Evolutionary conservation across 2,113 vertebrate genomes (phyloP).

Genomic region (Typhlomys cinereus): DNA sequence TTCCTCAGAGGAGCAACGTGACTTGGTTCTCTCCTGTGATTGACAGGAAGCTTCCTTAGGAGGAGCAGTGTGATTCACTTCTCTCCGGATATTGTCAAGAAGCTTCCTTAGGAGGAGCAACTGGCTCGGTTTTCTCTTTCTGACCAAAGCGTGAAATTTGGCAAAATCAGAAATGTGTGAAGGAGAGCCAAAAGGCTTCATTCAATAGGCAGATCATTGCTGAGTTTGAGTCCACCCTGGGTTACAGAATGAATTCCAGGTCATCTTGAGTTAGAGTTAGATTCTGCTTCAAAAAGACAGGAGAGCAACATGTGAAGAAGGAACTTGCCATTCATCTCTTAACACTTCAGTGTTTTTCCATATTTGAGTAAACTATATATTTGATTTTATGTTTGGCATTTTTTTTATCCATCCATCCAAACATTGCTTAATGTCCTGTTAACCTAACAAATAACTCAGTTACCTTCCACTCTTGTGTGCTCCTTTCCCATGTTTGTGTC

Average conservation of each 20-base stretch:
- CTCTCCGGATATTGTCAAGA: too few species aligned
- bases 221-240: too few species aligned
- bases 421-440: background rate
- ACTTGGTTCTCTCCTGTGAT: accelerated
- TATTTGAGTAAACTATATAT: too few species aligned
- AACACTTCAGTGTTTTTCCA: background rate
- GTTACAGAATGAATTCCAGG: too few species aligned
- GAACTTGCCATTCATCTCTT: background rate
- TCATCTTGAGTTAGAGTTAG: too few species aligned
- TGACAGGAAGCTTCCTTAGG: background rate
- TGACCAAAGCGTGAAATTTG: too few species aligned
- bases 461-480: background rate
- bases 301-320: too few species aligned
- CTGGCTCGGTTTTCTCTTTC: too few species aligned
- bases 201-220: too few species aligned
- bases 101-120: too few species aligned
- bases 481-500: accelerated
- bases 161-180: background rate
- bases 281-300: too few species aligned
- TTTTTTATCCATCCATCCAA: background rate
- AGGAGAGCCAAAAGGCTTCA: background rate
- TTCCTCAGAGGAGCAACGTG: background rate
- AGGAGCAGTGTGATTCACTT: too few species aligned
- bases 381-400: background rate
- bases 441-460: background rate